Conservation (phyloP, 2,797 vertebrate species). For the Dicrostonyx torquatus region DNA sequence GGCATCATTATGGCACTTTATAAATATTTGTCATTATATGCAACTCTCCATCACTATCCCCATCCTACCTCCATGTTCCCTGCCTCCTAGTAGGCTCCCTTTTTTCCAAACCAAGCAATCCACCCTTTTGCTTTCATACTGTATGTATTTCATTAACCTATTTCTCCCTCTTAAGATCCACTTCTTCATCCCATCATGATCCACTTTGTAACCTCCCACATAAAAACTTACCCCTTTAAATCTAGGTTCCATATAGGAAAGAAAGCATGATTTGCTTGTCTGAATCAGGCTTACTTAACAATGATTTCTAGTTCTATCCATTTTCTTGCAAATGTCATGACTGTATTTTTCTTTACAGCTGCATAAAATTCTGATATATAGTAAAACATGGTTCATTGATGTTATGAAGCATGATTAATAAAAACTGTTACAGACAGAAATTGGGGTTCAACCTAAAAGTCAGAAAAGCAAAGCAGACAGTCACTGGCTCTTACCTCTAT, state of each 20-base stretch:
- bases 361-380: conserved; percentile 71
- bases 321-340: neutral
- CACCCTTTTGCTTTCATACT: neutral
- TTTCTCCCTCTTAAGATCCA: neutral
- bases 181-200: neutral
- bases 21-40: neutral
- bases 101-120: neutral
- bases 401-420: conserved; percentile 74
- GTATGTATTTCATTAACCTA: neutral
- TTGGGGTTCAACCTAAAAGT: too few relatives aligned
- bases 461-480: too few relatives aligned
- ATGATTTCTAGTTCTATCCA: neutral
- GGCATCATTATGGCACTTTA: neutral
- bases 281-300: neutral
- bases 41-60: neutral
- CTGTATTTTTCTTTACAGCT: neutral
- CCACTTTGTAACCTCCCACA: neutral
- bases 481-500: too few relatives aligned
- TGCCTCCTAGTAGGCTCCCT: neutral
- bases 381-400: conserved; percentile 93
- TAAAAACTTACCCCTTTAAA: neutral
- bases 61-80: neutral
- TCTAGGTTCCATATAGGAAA: neutral
- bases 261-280: neutral
- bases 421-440: too few relatives aligned